Conservation (phyloP, 2,113 vertebrate species). For the Himantopus leucocephalus region DNA sequence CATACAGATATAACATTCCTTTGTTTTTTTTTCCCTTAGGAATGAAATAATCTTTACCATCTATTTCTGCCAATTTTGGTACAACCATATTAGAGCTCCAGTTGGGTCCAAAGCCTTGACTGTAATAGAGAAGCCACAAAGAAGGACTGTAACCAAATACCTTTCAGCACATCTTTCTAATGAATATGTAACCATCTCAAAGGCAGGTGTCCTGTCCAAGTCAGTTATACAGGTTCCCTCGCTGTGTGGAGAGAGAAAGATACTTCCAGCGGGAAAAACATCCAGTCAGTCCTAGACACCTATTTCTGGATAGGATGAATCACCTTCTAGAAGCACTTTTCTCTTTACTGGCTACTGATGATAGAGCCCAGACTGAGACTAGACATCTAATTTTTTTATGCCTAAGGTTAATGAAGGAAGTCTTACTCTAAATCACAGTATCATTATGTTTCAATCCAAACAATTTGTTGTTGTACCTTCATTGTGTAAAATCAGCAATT, state of each 20-base stretch:
- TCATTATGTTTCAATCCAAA: not conserved
- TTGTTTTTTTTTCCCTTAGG: not conserved
- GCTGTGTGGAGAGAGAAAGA: not conserved
- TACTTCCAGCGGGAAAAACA: not conserved
- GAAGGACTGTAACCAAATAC: not conserved
- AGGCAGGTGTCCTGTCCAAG: not conserved
- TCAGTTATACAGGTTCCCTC: not conserved
- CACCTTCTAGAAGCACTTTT: not conserved
- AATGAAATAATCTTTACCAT: not conserved
- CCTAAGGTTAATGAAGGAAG: not conserved
- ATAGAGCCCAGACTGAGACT: not conserved
- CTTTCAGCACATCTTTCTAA: not conserved
- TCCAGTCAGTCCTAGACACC: not conserved
- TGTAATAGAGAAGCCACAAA: not conserved
- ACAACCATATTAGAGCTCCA: not conserved
- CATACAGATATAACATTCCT: not conserved
- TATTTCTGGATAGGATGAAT: not conserved
- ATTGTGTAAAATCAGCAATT: not conserved
- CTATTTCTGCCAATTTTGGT: not conserved
- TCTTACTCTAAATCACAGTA: not conserved
- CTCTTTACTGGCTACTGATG: not conserved
- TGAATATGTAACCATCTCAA: not conserved
- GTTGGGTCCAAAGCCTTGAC: not conserved
- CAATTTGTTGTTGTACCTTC: not conserved
- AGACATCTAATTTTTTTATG: not conserved